Evolutionary conservation across 2,888 invertebrate genomes (phyloP).

Genomic region (Amaurobius ferox): DNA sequence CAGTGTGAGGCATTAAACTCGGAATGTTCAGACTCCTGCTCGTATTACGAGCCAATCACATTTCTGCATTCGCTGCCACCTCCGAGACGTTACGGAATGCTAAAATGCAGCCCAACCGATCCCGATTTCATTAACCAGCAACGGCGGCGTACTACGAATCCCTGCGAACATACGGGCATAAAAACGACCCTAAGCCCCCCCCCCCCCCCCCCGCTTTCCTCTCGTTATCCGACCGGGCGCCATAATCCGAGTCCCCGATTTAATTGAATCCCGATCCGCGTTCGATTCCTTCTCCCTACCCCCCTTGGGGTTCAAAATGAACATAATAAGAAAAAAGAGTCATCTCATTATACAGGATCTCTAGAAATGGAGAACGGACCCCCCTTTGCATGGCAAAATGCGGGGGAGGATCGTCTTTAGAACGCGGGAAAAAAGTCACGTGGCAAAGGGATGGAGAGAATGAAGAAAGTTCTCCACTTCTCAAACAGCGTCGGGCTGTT

Average conservation of each 20-base stretch:
- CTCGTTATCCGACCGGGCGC: slow-evolving; percentile 1
- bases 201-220: neutral
- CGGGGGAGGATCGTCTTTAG: neutral
- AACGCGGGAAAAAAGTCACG: neutral
- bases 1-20: no score
- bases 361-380: slow-evolving; percentile 49
- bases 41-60: no score
- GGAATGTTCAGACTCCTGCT: no score
- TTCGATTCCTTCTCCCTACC: slow-evolving; percentile 21
- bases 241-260: slow-evolving; percentile 20
- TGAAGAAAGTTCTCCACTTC: slow-evolving; percentile 5
- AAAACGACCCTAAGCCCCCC: neutral
- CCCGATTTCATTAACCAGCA: neutral
- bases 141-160: neutral
- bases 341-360: slow-evolving; percentile 68
- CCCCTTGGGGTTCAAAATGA: neutral
- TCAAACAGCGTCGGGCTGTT: neutral
- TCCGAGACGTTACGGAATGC: no score
- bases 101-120: neutral
- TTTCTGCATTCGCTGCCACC: no score
- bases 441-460: neutral
- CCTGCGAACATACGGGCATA: neutral
- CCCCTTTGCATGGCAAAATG: neutral
- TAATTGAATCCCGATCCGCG: slow-evolving; percentile 42
- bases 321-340: slow-evolving; percentile 24